A percentile compares a stretch with the other conserved stretches of the same genome.
These are phyloP conservation scores for Momotus momota DNA, from an alignment of 2,797 vertebrate species.

Conservation along the genomic window DNA sequence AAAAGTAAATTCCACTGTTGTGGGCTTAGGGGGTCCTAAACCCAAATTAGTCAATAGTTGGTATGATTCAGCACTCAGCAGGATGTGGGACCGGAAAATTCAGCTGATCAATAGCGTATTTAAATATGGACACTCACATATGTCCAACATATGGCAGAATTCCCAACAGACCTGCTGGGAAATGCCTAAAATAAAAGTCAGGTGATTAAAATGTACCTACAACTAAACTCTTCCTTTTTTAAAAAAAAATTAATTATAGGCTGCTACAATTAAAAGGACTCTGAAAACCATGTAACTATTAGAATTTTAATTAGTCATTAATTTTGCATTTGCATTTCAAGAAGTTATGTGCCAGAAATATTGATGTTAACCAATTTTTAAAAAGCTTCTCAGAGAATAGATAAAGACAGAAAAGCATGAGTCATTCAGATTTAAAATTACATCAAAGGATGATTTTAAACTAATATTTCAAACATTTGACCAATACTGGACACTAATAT, in stretches of 20 bases:
- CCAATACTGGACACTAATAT: background rate
- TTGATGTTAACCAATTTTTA: background rate
- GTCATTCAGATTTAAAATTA: background rate
- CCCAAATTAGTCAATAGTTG: background rate
- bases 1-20: background rate
- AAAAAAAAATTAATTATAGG: background rate
- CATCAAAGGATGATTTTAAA: background rate
- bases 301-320: conserved; percentile 38
- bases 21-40: background rate
- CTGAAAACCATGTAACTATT: background rate
- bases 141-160: conserved; percentile 11
- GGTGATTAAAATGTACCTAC: conserved; percentile 4
- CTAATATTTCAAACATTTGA: background rate
- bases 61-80: conserved; percentile 32
- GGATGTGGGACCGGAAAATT: background rate
- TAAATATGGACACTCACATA: conserved; percentile 10
- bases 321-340: conserved; percentile 38
- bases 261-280: background rate
- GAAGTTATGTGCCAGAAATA: conserved; percentile 30
- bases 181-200: conserved; percentile 36
- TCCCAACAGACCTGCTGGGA: background rate
- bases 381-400: background rate
- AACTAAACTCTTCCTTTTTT: background rate
- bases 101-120: conserved; percentile 12
- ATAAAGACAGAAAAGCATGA: conserved; percentile 2